phyloP scores from a whole-genome alignment of 2,888 invertebrate genomes.

The Seira ritae region DNA sequence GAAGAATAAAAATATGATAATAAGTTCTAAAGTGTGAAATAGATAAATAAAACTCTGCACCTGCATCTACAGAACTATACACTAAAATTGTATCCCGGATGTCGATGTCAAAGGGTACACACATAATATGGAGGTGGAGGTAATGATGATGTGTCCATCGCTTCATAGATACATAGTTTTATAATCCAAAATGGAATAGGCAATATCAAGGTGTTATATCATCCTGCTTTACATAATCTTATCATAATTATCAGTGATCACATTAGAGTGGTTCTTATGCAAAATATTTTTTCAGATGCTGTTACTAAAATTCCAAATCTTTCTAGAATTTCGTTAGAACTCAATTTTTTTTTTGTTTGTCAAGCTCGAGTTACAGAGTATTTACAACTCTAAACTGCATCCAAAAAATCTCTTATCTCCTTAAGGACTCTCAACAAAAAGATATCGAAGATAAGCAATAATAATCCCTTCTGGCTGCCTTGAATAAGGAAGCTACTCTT shows the following conservation, averaged over 20 bases:
- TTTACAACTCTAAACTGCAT: not conserved
- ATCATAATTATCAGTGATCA: not conserved
- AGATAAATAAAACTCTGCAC: not conserved
- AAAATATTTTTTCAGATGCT: not conserved
- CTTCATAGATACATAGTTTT: no score
- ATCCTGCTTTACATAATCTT: not conserved
- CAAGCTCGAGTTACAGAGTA: no score
- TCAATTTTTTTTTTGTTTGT: not conserved
- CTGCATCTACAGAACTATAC: not conserved
- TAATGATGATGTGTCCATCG: no score
- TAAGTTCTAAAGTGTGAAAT: slow-evolving; percentile 31
- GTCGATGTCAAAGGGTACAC: no score
- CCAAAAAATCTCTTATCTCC: not conserved
- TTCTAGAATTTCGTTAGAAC: not conserved
- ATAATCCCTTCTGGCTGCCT: no score
- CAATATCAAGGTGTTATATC: not conserved
- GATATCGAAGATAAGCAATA: not conserved
- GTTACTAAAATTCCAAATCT: not conserved
- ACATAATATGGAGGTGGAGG: no score
- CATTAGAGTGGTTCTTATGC: not conserved
- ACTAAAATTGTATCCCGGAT: no score
- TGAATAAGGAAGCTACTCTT: not conserved
- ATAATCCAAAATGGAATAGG: not conserved
- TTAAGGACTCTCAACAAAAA: not conserved
- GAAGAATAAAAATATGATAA: not conserved